Base-by-base conservation (phyloP, 1,140 invertebrate genomes). In the Hestina assimilis region DNA sequence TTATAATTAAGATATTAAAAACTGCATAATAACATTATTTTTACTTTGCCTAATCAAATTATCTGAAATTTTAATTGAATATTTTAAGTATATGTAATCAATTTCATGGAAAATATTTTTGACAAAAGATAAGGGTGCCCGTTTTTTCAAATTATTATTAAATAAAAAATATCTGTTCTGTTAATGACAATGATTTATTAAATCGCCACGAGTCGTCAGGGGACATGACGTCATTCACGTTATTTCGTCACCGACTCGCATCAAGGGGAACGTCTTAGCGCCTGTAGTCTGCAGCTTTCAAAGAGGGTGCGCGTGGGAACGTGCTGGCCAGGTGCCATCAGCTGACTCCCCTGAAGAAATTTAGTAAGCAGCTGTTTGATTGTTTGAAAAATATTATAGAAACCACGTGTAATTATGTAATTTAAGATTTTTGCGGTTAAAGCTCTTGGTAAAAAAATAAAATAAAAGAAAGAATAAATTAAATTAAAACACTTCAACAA, bases 241-340 rank as follows among this genome's bases (percentile, higher is more conserved):
- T 63, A 60, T 70, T 59, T 54, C 46, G 35, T 52, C 59, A 53
- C 15, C 42, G 38, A 43, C 42, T 54, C 35, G 51, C 33, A 8
- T 43, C 19, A 41, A 66, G 56, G 68, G 68, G 68, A 71, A 41
- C 65, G 55, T 63, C 70, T 70, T 66, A 43, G 35, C 47, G 12
- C n/a, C n/a, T n/a, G n/a, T n/a, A 61, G 33, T 48, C 52, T 52
- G 66, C 47, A 66, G 63, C 51, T 62, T 50, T 59, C 47, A 19
- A 38, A 17, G 59, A 63, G 81, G 78, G 71, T 66, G 59, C 72
- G 69, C 81, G 84, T 85, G 84, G 75, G 84, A 85, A 85, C 72
- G 72, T 75, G 75, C 69, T 69, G 43, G 61, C 81, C 78, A 81
- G 79, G 76, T 84, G 81, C 56, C 56, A 62, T 73, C 77, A 76